A percentile compares a stretch with the other conserved stretches of the same genome.
Evolutionary conservation across 2,113 vertebrate genomes (phyloP).

Genomic region (Diphyllodes magnificus): DNA sequence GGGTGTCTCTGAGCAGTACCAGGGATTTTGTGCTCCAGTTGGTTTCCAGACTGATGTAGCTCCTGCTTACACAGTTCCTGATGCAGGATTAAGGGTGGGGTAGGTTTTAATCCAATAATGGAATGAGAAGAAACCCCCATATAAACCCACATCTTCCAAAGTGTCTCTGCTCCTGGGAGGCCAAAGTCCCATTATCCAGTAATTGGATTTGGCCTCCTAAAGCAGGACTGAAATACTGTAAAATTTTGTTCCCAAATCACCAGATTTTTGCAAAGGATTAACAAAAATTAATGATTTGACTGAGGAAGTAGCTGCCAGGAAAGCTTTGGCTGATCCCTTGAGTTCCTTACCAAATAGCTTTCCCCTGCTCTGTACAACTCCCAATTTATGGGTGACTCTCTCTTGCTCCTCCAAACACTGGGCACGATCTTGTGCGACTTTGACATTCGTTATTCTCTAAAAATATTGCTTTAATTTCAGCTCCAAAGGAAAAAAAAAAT

Average conservation of each 20-base stretch:
- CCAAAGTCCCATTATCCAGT: not conserved
- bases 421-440: not conserved
- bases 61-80: not conserved
- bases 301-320: not conserved
- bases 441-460: not conserved
- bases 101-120: not conserved
- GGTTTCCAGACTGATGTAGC: not conserved
- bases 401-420: not conserved
- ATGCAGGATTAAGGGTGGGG: not conserved
- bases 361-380: not conserved
- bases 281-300: not conserved
- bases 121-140: not conserved
- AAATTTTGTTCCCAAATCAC: not conserved
- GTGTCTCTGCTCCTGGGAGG: not conserved
- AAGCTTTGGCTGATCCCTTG: not conserved
- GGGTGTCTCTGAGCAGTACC: not conserved
- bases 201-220: conserved; percentile 36
- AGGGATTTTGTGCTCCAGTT: not conserved
- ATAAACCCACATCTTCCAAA: not conserved
- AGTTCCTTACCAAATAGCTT: not conserved
- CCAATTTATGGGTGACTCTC: not conserved
- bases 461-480: not conserved
- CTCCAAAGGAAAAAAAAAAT: not conserved
- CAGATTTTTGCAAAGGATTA: conserved; percentile 45
- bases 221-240: not conserved